Base-by-base conservation (phyloP, 2,797 vertebrate genomes). In the Carapus acus region DNA sequence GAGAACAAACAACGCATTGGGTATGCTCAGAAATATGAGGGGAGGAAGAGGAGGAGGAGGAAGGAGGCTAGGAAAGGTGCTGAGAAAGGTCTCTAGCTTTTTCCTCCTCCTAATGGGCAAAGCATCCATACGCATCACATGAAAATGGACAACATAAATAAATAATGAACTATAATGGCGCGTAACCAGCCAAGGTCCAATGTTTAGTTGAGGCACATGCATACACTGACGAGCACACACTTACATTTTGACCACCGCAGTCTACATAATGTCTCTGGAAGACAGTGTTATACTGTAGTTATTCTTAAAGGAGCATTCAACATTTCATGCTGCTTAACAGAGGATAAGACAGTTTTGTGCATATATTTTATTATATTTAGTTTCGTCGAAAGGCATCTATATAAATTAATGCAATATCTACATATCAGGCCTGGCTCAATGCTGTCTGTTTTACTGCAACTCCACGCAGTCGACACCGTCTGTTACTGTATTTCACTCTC, bases 251-350 rank as follows among this genome's bases (percentile, higher is more conserved):
- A 16, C 38, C 52, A 59, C 52, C 33, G 23, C 66, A 34, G 29
- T 49, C 23, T 34, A n/a, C 65, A 61, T 59, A 49, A 67, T 19
- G 17, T 13, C 41, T 38, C 16, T 31, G 34, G 39, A 22, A 47
- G 46, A 49, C 51, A 51, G 52, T 13, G 6, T 61, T 46, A 56
- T 36, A 29, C 53, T 76, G 78, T 77, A 72, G 57, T 77, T 77
- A 68, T 68, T 73, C 4, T 57, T 43, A 55, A 53, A 67, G 42
- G 53, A 67, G 60, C 15, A 55, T 44, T 69, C 41, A 34, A 51
- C 49, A 58, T 65, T 58, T 45, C 37, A 19, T 57, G 19, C 46
- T 19, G 17, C 31, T 7, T 33, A 27, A 13, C 31, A 3, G 18
- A 54, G 19, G 12, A 22, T 12, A 18, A n/a, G 29, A 17, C 43